Evolutionary conservation across 1,140 invertebrate genomes (phyloP).

Genomic region (Caenorhabditis inopinata): DNA sequence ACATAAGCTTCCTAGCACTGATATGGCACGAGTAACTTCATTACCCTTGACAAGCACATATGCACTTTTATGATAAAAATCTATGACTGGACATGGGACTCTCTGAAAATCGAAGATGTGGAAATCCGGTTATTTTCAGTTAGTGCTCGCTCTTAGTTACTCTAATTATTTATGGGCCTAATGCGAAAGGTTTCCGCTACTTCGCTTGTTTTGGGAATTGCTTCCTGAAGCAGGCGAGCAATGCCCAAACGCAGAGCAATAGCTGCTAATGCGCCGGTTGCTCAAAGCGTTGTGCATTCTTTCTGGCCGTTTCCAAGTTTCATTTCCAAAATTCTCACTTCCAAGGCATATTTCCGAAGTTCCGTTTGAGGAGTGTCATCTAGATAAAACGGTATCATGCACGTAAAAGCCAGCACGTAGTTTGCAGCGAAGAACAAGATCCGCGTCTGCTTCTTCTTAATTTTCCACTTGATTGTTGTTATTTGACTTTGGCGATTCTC

Average conservation of each 20-base stretch:
- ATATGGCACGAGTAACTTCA: not conserved
- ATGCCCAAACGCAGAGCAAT: no score
- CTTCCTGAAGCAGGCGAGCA: no score
- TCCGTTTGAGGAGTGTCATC: not conserved
- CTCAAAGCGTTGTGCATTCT: no score
- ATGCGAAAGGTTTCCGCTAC: no score
- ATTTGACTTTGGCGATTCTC: not conserved
- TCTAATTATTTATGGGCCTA: no score
- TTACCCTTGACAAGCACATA: not conserved
- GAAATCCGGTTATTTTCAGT: no score
- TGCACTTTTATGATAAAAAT: not conserved
- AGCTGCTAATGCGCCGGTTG: no score
- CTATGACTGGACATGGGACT: not conserved
- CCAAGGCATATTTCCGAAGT: not conserved
- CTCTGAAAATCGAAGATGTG: not conserved
- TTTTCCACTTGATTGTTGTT: not conserved
- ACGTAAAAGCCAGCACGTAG: not conserved
- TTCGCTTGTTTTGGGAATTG: no score
- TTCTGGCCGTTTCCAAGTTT: no score
- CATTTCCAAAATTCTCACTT: not conserved
- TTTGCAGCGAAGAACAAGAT: not conserved
- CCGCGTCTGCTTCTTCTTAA: not conserved
- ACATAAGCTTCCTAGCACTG: not conserved
- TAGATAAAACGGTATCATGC: not conserved
- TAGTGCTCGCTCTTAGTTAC: no score